Conservation (phyloP, 2,797 vertebrate species). For the Spinus olivaceus region DNA sequence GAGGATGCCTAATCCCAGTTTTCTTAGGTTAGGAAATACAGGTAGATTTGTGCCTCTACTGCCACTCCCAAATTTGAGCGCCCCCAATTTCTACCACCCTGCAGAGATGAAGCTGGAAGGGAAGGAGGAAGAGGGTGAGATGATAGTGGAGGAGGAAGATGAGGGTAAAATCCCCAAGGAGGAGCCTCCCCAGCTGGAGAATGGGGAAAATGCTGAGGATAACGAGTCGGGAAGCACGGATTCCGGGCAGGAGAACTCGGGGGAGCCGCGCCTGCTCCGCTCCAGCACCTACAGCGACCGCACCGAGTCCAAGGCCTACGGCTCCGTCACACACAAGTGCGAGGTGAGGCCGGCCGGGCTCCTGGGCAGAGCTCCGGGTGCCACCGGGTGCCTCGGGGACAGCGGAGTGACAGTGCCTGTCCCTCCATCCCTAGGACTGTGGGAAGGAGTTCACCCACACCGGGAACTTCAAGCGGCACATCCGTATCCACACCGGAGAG, state of each 20-base stretch:
- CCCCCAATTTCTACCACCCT: fast-evolving
- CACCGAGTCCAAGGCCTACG: slow-evolving; percentile 90
- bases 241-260: slow-evolving; percentile 58
- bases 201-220: slow-evolving; percentile 51
- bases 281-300: slow-evolving; percentile 80
- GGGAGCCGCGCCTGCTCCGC: slow-evolving; percentile 72
- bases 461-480: slow-evolving; percentile 95
- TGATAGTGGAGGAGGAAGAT: slow-evolving; percentile 15
- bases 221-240: slow-evolving; percentile 67
- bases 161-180: slow-evolving; percentile 20
- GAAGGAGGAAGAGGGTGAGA: slow-evolving; percentile 59
- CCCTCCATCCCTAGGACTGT: slow-evolving; percentile 80
- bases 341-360: slow-evolving; percentile 76
- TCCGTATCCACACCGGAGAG: slow-evolving; percentile 97
- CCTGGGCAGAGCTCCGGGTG: fast-evolving
- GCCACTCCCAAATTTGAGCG: fast-evolving
- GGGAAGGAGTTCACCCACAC: slow-evolving; percentile 98
- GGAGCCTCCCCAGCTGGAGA: slow-evolving; percentile 25
- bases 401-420: fast-evolving
- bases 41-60: neutral
- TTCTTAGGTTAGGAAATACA: neutral
- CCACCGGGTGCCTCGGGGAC: fast-evolving
- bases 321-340: slow-evolving; percentile 92
- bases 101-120: slow-evolving; percentile 57
- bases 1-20: fast-evolving